Conservation (phyloP, 2,888 invertebrate species). For the Monochamus alternatus region DNA sequence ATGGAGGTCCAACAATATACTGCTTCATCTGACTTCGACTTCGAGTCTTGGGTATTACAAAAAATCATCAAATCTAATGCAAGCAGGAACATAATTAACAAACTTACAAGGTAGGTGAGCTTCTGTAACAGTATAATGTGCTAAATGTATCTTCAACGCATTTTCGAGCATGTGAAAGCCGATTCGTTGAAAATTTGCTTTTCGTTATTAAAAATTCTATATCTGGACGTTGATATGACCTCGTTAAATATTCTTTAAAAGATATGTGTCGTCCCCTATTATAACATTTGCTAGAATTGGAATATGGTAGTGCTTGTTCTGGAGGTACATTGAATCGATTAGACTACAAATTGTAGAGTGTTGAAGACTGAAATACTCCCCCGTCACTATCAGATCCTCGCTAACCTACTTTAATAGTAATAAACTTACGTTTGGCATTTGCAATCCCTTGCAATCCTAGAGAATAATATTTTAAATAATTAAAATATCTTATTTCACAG, state of each 20-base stretch:
- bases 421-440: constrained; percentile 31
- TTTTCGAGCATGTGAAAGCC: constrained; percentile 26
- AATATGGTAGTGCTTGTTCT: constrained; percentile 13
- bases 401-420: constrained; percentile 30
- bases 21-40: too few species aligned
- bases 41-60: too few species aligned
- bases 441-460: constrained; percentile 30
- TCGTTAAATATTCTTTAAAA: constrained; percentile 36
- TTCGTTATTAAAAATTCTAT: background rate
- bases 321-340: constrained; percentile 26
- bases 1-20: too few species aligned
- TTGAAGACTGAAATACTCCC: constrained; percentile 20
- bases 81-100: too few species aligned
- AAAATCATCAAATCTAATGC: too few species aligned
- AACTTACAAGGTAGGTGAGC: too few species aligned
- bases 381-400: constrained; percentile 33
- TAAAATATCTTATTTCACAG: constrained; percentile 38
- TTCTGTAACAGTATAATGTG: constrained; percentile 2
- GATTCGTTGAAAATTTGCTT: constrained; percentile 20
- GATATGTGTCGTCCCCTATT: constrained; percentile 19
- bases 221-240: constrained; percentile 34
- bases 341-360: constrained; percentile 31
- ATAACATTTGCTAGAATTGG: constrained; percentile 17
- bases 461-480: constrained; percentile 38
- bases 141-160: constrained; percentile 18